A percentile compares a stretch with the other conserved stretches of the same genome.
Conservation (phyloP, 2,888 invertebrate genomes). For the Limnephilus lunatus region DNA sequence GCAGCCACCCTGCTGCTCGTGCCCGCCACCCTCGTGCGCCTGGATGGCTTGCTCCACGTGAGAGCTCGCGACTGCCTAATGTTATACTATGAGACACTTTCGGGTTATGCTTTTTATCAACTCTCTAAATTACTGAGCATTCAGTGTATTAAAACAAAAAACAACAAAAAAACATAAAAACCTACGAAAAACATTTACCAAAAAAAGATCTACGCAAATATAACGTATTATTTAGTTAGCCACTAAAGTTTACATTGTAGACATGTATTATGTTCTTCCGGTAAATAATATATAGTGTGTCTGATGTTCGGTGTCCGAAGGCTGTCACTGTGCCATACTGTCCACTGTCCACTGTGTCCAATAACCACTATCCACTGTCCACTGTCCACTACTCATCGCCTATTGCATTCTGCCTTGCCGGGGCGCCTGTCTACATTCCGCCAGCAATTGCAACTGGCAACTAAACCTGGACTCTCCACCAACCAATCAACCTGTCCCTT, state of each 20-base stretch:
- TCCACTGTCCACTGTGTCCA: conserved; percentile 5
- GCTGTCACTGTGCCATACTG: conserved; percentile 31
- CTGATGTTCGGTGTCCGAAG: conserved; percentile 16
- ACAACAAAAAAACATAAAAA: background rate
- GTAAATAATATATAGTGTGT: conserved; percentile 41
- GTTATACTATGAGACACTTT: conserved; percentile 13
- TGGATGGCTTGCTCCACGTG: conserved; percentile 82
- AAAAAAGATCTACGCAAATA: conserved; percentile 62
- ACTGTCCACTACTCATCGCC: background rate
- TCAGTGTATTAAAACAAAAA: conserved; percentile 51
- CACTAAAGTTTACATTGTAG: conserved; percentile 49
- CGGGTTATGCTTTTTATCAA: conserved; percentile 47
- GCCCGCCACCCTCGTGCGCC: conserved; percentile 70
- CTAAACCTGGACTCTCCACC: background rate
- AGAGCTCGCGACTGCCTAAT: conserved; percentile 70
- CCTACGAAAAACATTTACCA: conserved; percentile 23
- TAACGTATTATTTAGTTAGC: conserved; percentile 61
- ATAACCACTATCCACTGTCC: background rate
- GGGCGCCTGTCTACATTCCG: background rate
- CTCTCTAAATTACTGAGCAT: conserved; percentile 36
- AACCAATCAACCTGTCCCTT: background rate
- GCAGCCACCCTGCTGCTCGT: conserved; percentile 79
- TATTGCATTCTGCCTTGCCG: background rate
- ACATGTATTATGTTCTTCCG: conserved; percentile 51
- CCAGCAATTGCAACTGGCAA: background rate